A percentile compares a stretch with the other conserved stretches of the same genome.
These are phyloP conservation scores for Pygmarrhopalites habei DNA, from an alignment of 1,140 invertebrate genomes.

Conservation along the genomic window DNA sequence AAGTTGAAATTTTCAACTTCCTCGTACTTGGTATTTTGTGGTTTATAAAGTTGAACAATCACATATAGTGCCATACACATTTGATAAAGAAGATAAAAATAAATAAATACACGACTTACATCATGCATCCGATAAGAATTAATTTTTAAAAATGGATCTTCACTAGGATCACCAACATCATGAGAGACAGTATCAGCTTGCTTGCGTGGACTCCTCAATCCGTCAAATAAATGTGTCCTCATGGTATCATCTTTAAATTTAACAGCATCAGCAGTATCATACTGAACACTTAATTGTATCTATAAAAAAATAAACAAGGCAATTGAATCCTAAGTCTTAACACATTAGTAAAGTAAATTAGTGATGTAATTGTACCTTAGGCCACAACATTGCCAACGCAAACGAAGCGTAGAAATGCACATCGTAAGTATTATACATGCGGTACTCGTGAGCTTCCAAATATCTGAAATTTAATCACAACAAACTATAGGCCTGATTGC, in stretches of 20 bases:
- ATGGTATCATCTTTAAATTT: conserved; percentile 36
- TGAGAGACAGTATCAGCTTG: conserved; percentile 62
- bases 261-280: conserved; percentile 59
- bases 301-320: no score
- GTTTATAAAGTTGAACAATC: no score
- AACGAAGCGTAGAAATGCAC: conserved; percentile 94
- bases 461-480: no score
- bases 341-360: no score
- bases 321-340: no score
- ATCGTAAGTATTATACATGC: conserved; percentile 95
- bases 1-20: no score
- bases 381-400: conserved; percentile 79
- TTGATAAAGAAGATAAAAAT: no score
- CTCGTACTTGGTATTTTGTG: no score
- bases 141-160: conserved; percentile 44
- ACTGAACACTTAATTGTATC: conserved; percentile 72
- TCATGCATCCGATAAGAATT: conserved; percentile 88
- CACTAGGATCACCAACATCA: conserved; percentile 84
- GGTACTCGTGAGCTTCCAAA: conserved; percentile 84
- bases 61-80: no score
- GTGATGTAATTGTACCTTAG: conserved; percentile 86
- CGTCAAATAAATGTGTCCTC: conserved; percentile 36
- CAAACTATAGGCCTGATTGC: no score
- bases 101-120: no score
- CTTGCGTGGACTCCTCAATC: conserved; percentile 19